Conservation (phyloP, 2,888 invertebrate genomes). For the Platynereis dumerilii region DNA sequence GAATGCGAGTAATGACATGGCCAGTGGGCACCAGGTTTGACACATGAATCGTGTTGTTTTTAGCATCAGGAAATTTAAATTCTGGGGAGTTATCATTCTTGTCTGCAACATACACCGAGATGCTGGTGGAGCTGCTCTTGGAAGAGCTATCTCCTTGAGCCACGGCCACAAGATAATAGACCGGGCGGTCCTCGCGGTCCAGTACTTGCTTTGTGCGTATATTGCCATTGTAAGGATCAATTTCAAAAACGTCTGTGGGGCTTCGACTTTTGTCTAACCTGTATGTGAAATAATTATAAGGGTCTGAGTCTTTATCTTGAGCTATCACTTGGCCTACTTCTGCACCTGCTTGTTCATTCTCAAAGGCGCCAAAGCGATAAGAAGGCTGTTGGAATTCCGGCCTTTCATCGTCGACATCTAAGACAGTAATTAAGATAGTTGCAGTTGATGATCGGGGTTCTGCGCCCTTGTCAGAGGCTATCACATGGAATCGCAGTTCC, state of each 20-base stretch:
- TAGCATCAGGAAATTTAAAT: conserved; percentile 32
- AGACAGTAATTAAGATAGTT: conserved; percentile 43
- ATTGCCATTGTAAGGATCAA: conserved; percentile 30
- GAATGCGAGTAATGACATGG: conserved; percentile 26
- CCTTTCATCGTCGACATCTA: conserved; percentile 43
- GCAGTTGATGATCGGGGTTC: conserved; percentile 45
- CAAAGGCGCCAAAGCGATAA: conserved; percentile 31
- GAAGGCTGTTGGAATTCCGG: conserved; percentile 29
- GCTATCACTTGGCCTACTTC: conserved; percentile 31
- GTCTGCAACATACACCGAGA: conserved; percentile 34
- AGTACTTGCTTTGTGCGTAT: conserved; percentile 29
- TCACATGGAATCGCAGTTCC: conserved; percentile 43
- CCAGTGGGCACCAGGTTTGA: conserved; percentile 27
- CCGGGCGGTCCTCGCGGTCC: conserved; percentile 32
- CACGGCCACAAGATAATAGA: conserved; percentile 29
- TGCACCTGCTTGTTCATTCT: conserved; percentile 27
- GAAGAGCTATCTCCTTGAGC: conserved; percentile 20
- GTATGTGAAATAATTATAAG: conserved; percentile 28
- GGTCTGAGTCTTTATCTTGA: conserved; percentile 29
- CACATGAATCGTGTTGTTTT: conserved; percentile 33
- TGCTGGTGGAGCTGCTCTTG: conserved; percentile 31
- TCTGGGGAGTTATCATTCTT: conserved; percentile 37
- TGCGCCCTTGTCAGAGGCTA: conserved; percentile 49
- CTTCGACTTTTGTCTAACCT: conserved; percentile 17
- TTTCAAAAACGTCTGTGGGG: conserved; percentile 20